Percentiles rank a stretch among this genome's conserved stretches.
These are phyloP conservation scores for Porites australiensis DNA, from an alignment of 64 coral and sea anemone genomes.

Conservation along the genomic window DNA sequence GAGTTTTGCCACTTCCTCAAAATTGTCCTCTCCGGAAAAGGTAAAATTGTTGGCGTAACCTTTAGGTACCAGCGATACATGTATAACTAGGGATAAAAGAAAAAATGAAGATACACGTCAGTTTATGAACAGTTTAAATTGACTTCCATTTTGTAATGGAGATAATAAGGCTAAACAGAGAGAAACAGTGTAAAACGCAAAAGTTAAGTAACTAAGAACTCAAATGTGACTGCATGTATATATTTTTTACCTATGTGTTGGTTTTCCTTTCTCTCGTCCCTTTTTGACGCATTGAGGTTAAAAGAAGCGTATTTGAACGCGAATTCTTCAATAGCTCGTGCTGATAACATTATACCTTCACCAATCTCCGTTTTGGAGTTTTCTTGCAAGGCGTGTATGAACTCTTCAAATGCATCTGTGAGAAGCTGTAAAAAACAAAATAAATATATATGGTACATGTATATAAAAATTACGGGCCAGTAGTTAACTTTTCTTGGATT, in stretches of 20 bases:
- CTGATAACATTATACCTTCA: neutral
- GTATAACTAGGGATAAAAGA: neutral
- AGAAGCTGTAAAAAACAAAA: constrained; percentile 11
- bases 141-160: no score
- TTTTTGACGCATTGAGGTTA: constrained; percentile 12
- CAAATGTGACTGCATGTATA: no score
- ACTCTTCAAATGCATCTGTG: neutral
- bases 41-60: neutral
- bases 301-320: constrained; percentile 22
- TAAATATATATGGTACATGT: neutral
- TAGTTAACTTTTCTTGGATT: no score
- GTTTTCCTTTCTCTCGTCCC: constrained; percentile 13
- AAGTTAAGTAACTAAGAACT: no score
- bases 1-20: neutral
- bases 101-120: neutral
- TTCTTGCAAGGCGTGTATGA: neutral
- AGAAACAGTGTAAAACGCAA: no score
- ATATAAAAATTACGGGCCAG: no score
- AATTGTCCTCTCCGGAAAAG: neutral
- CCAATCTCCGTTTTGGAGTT: neutral
- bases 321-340: neutral
- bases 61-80: constrained; percentile 16
- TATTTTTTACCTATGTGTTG: constrained; percentile 32
- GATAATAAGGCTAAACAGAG: no score
- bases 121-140: no score